Evolutionary conservation across 1,140 invertebrate genomes (phyloP).

Genomic region (Dryas iulia): DNA sequence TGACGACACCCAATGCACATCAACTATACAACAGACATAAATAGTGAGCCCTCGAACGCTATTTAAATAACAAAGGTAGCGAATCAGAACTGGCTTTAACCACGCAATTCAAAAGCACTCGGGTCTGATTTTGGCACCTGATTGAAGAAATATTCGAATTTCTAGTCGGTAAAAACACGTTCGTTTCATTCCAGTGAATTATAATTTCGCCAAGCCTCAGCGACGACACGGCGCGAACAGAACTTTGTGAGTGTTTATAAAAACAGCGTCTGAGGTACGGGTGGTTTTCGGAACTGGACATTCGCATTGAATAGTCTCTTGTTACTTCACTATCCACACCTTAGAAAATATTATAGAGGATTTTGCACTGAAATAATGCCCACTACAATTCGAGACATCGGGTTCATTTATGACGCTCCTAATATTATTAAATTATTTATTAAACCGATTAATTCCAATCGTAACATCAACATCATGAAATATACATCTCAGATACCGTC

Average conservation of each 20-base stretch:
- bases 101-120: constrained; percentile 25
- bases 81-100: constrained; percentile 24
- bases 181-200: constrained; percentile 42
- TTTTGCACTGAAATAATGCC: no score
- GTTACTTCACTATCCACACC: not conserved
- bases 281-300: constrained; percentile 13
- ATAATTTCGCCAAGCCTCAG: constrained; percentile 61
- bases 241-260: constrained; percentile 54
- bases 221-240: constrained; percentile 61
- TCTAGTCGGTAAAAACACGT: constrained; percentile 39
- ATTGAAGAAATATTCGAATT: constrained; percentile 32
- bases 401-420: not conserved
- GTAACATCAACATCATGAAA: constrained; percentile 34
- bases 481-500: constrained; percentile 39
- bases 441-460: constrained; percentile 32
- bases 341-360: not conserved
- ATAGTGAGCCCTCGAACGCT: constrained; percentile 37
- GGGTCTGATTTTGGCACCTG: constrained; percentile 44
- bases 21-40: constrained; percentile 40
- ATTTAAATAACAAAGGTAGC: constrained; percentile 59
- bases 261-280: constrained; percentile 49
- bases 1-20: constrained; percentile 44
- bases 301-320: not conserved
- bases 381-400: not conserved
- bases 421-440: constrained; percentile 18